Evolutionary conservation across 2,113 vertebrate genomes (phyloP), one percentile per base, ranked within the genome.

Genomic region (Mesoclemmys tuberculata): DNA sequence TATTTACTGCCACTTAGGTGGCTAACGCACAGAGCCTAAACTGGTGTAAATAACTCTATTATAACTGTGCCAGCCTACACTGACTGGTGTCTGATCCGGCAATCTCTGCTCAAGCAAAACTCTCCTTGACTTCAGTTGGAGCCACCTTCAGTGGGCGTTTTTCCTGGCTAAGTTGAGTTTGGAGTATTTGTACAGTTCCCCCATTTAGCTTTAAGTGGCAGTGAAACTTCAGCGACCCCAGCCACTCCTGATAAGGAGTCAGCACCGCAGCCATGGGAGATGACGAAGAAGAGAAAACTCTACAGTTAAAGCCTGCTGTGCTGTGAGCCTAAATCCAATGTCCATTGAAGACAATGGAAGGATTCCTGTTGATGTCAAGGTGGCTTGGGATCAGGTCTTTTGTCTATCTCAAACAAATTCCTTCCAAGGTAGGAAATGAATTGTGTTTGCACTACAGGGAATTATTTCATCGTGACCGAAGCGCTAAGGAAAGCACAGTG

Each of bases 381-480:
- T 22, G 71, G 8, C 71, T 75, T 75, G 24, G 71, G 38, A 24
- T 44, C 44, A 2, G 35, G 31, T 9, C 35, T 68, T 68, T 68
- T 68, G 61, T n/a, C 31, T 68, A 2, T 52, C 51, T 52, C 14
- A 46, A 46, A 14, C 51, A 52, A 52, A 52, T 52, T 84, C 92
- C 79, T 84, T 89, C 82, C 84, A 68, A 90, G 84, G 79, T 88
- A 95, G 24, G 2, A 1, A 95, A 52, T 93, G 86, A 64, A 90
- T 96, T 90, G 9, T 93, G 89, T 96, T 93, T 92, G 44, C 92
- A 52, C 51, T 52, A 14, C 13, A 78, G 4, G 90, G 29, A 38
- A 83, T 93, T 94, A 78, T 74, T 90, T 84, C 91, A 88, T 27
- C 54, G 51, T 93, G 96, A 83, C 16, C 81, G 84, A 93, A 91